phyloP scores from a whole-genome alignment of 1,140 invertebrate species.

The Ladona fulva region DNA sequence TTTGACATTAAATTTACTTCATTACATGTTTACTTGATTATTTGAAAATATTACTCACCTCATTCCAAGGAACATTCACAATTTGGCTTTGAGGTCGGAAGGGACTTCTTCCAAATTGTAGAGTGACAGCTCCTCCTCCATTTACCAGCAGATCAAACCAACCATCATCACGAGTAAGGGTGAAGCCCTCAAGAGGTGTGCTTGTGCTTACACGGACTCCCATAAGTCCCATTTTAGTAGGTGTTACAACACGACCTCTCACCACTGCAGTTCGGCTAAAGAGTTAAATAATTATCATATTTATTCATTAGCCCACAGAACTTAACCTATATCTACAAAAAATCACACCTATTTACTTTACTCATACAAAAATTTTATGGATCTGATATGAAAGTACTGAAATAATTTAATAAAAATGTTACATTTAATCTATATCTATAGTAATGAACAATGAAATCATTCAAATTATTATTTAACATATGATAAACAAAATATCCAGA shows the following conservation, averaged over 20 bases:
- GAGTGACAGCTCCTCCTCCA: slow-evolving; percentile 87
- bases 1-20: too few species aligned
- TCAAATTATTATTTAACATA: too few species aligned
- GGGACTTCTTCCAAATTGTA: slow-evolving; percentile 87
- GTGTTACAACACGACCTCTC: slow-evolving; percentile 82
- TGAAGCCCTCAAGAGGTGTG: slow-evolving; percentile 85
- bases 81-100: slow-evolving; percentile 84
- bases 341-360: too few species aligned
- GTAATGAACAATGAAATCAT: too few species aligned
- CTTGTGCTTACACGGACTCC: slow-evolving; percentile 89
- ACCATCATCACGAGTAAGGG: slow-evolving; percentile 79
- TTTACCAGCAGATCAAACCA: slow-evolving; percentile 97
- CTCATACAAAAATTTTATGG: too few species aligned
- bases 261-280: slow-evolving; percentile 91
- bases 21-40: background rate
- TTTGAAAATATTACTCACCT: slow-evolving; percentile 48
- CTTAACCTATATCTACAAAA: too few species aligned
- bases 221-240: slow-evolving; percentile 82
- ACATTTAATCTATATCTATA: too few species aligned
- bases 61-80: slow-evolving; percentile 94
- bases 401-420: too few species aligned
- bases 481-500: too few species aligned
- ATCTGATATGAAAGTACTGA: too few species aligned
- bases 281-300: too few species aligned
- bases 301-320: too few species aligned